Evolutionary conservation across 2,113 vertebrate genomes (phyloP).

Genomic region (Phrynosoma blainvillii): DNA sequence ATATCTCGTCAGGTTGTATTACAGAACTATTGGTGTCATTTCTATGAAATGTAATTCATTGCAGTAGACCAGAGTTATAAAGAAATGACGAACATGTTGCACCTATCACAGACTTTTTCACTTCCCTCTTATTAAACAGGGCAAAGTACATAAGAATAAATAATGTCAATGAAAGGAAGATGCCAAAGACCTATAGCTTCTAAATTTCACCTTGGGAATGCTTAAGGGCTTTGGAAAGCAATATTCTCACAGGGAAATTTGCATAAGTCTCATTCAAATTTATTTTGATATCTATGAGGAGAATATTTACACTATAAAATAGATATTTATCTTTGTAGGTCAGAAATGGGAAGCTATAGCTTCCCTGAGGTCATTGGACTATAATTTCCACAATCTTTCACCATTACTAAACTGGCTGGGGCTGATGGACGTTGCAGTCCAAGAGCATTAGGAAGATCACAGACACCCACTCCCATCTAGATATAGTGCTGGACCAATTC

Average conservation of each 20-base stretch:
- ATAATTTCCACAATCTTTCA: background rate
- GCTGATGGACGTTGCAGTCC: too few species aligned
- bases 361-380: background rate
- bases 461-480: too few species aligned
- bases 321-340: background rate
- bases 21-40: background rate
- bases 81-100: background rate
- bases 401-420: background rate
- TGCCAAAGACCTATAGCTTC: background rate
- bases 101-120: background rate
- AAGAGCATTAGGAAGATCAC: too few species aligned
- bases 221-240: background rate
- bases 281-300: background rate
- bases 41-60: background rate
- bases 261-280: background rate
- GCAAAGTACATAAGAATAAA: background rate
- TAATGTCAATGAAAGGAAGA: background rate
- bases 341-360: too few species aligned
- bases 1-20: background rate
- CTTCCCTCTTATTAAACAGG: background rate
- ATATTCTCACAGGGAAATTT: background rate
- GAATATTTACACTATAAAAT: background rate
- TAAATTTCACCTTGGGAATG: background rate
- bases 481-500: too few species aligned
- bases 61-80: background rate